Percentiles rank a stretch among this genome's conserved stretches.
Conservation (phyloP, 2,888 invertebrate species). For the Ethmia dodecea region DNA sequence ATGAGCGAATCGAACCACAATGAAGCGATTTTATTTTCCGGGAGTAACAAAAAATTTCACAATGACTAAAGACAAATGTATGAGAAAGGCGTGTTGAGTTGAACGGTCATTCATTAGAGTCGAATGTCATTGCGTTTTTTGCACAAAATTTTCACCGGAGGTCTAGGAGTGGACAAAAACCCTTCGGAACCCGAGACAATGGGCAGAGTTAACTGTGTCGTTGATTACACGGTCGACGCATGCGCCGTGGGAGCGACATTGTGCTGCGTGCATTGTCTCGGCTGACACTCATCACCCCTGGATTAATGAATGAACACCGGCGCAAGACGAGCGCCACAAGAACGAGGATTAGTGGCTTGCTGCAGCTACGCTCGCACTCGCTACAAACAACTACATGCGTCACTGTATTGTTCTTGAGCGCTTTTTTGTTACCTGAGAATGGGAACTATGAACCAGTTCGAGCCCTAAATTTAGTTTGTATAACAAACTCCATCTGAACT, state of each 20-base stretch:
- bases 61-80: background rate
- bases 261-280: constrained; percentile 23
- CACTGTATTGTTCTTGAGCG: no score
- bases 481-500: no score
- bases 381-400: no score
- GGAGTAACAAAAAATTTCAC: no score
- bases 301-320: constrained; percentile 17
- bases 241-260: constrained; percentile 27
- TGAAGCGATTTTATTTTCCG: background rate
- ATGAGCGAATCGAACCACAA: no score
- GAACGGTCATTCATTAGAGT: constrained; percentile 9
- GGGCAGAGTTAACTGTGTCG: constrained; percentile 39
- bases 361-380: no score
- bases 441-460: no score
- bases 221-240: constrained; percentile 26
- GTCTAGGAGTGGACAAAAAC: constrained; percentile 51
- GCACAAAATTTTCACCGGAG: constrained; percentile 47
- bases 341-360: constrained; percentile 20
- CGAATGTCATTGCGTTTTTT: constrained; percentile 32
- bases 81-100: constrained; percentile 1
- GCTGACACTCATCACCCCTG: constrained; percentile 11
- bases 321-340: constrained; percentile 10
- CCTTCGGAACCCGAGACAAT: constrained; percentile 38
- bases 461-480: no score
- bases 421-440: no score